These are phyloP conservation scores for Pyrocoelia pectoralis DNA, from an alignment of 2,888 invertebrate genomes.

Conservation along the genomic window DNA sequence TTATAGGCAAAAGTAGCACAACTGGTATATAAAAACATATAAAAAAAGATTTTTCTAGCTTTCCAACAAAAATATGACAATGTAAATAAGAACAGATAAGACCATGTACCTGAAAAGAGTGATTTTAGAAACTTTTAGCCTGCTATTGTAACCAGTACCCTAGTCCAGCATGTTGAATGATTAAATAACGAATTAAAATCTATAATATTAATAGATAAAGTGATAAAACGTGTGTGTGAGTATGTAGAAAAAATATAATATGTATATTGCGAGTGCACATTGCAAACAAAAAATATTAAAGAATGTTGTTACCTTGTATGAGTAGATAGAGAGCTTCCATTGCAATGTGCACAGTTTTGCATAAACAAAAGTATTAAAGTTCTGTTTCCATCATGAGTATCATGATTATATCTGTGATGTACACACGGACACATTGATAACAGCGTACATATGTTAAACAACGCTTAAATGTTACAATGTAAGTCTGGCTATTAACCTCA, in stretches of 20 bases:
- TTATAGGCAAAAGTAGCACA: constrained; percentile 27
- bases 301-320: constrained; percentile 11
- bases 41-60: constrained; percentile 26
- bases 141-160: constrained; percentile 46
- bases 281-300: constrained; percentile 15
- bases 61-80: constrained; percentile 24
- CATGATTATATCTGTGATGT: constrained; percentile 55
- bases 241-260: constrained; percentile 34
- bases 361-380: constrained; percentile 25
- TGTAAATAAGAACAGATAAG: constrained; percentile 35
- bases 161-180: constrained; percentile 44
- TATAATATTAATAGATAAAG: constrained; percentile 37
- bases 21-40: constrained; percentile 23
- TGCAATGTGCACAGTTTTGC: constrained; percentile 23
- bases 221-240: constrained; percentile 45
- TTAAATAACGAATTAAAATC: constrained; percentile 34
- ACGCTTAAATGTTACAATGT: constrained; percentile 60
- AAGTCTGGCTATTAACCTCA: constrained; percentile 45
- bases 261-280: constrained; percentile 20
- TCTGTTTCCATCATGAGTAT: constrained; percentile 42
- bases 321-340: constrained; percentile 32
- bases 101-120: constrained; percentile 44
- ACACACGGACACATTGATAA: constrained; percentile 56
- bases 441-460: constrained; percentile 62
- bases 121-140: constrained; percentile 42